Evolutionary conservation across 2,113 vertebrate genomes (phyloP).

Genomic region (Brevimyrus niger): DNA sequence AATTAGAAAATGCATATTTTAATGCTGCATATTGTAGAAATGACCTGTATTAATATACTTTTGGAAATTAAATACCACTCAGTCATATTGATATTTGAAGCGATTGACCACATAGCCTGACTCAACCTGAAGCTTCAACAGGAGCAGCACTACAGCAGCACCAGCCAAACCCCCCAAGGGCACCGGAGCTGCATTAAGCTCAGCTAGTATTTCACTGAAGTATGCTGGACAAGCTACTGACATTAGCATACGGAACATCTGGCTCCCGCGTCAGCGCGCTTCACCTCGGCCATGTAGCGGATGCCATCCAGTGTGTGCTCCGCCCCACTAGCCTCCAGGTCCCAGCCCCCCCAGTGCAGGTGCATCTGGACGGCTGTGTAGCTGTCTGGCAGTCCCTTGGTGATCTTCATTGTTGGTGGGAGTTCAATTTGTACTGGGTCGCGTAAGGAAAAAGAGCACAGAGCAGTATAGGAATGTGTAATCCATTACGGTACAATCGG

Average conservation of each 20-base stretch:
- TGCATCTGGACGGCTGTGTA: constrained; percentile 82
- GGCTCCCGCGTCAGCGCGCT: not conserved
- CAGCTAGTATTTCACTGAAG: not conserved
- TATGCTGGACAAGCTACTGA: not conserved
- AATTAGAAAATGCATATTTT: not conserved
- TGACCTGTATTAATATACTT: not conserved
- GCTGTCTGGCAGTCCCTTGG: constrained; percentile 47
- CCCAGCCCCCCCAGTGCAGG: constrained; percentile 81
- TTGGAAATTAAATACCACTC: not conserved
- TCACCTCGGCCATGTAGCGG: constrained; percentile 78
- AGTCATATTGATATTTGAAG: not conserved
- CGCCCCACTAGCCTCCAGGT: constrained; percentile 71
- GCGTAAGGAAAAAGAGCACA: not conserved
- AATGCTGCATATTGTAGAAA: not conserved
- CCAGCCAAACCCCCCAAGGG: not conserved
- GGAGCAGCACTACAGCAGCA: not conserved
- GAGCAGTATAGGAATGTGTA: not conserved
- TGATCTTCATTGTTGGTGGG: constrained; percentile 68
- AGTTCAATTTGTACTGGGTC: constrained; percentile 74
- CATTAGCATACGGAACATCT: not conserved
- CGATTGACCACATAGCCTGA: not conserved
- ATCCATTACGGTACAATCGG: not conserved
- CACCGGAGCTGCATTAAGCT: not conserved
- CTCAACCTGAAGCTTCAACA: not conserved
- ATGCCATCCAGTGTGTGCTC: constrained; percentile 84